These are phyloP conservation scores for Mastomys coucha DNA, from an alignment of 2,113 vertebrate genomes.

Conservation along the genomic window DNA sequence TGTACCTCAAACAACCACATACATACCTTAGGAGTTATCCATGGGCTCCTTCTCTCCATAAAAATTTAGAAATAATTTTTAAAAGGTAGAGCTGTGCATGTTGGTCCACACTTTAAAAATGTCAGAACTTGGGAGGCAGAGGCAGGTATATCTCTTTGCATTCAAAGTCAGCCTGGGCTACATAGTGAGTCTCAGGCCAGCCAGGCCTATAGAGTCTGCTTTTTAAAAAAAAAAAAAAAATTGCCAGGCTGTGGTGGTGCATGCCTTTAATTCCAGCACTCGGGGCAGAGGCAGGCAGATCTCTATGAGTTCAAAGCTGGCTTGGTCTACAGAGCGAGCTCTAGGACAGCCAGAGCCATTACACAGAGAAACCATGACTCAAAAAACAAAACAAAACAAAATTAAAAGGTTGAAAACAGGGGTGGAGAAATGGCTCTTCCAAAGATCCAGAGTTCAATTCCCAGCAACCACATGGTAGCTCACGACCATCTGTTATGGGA, in stretches of 20 bases:
- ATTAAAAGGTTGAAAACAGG: background rate
- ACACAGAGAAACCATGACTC: background rate
- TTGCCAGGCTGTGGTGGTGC: too few relatives aligned
- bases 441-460: too few relatives aligned
- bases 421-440: too few relatives aligned
- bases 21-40: background rate
- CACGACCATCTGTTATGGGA: too few relatives aligned
- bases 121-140: background rate
- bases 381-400: background rate
- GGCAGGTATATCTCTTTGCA: background rate
- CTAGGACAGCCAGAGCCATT: background rate
- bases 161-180: background rate
- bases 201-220: background rate
- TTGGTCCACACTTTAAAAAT: background rate
- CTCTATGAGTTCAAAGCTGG: background rate
- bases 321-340: background rate
- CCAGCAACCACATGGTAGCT: too few relatives aligned
- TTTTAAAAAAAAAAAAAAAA: background rate
- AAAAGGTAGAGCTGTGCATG: background rate
- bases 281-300: too few relatives aligned
- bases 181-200: background rate
- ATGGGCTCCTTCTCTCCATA: too few relatives aligned
- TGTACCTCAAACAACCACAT: background rate
- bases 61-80: background rate
- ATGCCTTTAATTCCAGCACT: too few relatives aligned